Evolutionary conservation across 2,888 invertebrate genomes (phyloP).

Genomic region (Melangyna quadrimaculata): DNA sequence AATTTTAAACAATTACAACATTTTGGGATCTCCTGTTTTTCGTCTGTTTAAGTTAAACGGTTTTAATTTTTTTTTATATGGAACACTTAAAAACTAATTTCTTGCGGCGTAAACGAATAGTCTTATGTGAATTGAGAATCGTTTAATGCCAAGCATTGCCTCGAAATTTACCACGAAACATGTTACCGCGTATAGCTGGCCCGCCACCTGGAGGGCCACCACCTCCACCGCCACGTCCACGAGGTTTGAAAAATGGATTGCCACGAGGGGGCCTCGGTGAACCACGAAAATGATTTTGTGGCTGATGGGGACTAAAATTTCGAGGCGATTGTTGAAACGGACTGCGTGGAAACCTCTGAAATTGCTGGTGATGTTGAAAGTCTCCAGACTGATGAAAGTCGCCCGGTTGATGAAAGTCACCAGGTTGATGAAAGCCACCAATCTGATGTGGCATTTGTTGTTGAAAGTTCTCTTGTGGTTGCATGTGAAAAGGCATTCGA

Average conservation of each 20-base stretch:
- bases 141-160: constrained; percentile 73
- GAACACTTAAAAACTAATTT: constrained; percentile 43
- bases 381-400: constrained; percentile 42
- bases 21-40: constrained; percentile 5
- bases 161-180: constrained; percentile 78
- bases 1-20: constrained; percentile 10
- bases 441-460: constrained; percentile 26
- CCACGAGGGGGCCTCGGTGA: constrained; percentile 56
- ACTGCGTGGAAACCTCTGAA: constrained; percentile 59
- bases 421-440: background rate
- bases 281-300: constrained; percentile 57
- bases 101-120: constrained; percentile 16
- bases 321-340: constrained; percentile 65
- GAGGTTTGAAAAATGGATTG: constrained; percentile 56
- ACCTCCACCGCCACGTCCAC: constrained; percentile 69
- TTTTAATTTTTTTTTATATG: constrained; percentile 22
- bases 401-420: background rate
- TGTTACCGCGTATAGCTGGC: constrained; percentile 64
- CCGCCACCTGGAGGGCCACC: constrained; percentile 73
- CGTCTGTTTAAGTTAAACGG: constrained; percentile 7
- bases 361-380: constrained; percentile 54
- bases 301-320: constrained; percentile 59
- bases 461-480: constrained; percentile 45
- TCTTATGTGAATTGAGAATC: background rate
- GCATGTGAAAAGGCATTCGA: constrained; percentile 62